Conservation (phyloP, 2,113 vertebrate genomes). For the Odontesthes bonariensis region DNA sequence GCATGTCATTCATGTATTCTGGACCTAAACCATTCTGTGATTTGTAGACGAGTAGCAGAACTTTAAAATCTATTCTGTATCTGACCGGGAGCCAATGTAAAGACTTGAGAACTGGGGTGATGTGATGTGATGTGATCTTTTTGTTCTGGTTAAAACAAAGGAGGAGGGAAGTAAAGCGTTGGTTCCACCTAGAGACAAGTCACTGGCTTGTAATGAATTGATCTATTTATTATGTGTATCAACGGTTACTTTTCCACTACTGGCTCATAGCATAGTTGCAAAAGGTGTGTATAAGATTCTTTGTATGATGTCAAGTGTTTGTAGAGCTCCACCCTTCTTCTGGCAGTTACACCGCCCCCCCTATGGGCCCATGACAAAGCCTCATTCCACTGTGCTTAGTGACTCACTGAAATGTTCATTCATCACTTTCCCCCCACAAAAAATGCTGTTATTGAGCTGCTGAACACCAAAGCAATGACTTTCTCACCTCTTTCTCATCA, state of each 20-base stretch:
- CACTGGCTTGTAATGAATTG: not conserved
- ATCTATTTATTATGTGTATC: not conserved
- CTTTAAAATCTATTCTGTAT: too few relatives aligned
- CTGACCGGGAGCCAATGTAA: too few relatives aligned
- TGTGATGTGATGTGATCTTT: too few relatives aligned
- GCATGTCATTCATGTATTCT: too few relatives aligned
- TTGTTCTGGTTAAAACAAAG: too few relatives aligned
- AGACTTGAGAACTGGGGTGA: too few relatives aligned
- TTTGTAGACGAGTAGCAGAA: too few relatives aligned
- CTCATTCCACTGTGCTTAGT: not conserved
- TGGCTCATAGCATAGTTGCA: slow-evolving; percentile 4
- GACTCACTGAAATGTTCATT: slow-evolving; percentile 20
- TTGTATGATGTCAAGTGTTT: slow-evolving; percentile 19
- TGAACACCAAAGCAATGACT: not conserved
- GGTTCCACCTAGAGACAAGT: not conserved
- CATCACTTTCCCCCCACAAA: slow-evolving; percentile 7
- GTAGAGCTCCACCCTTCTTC: slow-evolving; percentile 29
- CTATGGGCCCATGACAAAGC: not conserved
- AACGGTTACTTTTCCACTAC: slow-evolving; percentile 17
- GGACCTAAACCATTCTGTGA: too few relatives aligned
- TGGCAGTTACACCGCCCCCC: not conserved
- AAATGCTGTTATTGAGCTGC: slow-evolving; percentile 6
- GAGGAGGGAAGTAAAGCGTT: not conserved
- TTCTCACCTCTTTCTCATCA: slow-evolving; percentile 23
- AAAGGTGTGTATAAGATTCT: slow-evolving; percentile 22